Evolutionary conservation across 1,140 invertebrate species (phyloP).

Genomic region (Megathymus violae): DNA sequence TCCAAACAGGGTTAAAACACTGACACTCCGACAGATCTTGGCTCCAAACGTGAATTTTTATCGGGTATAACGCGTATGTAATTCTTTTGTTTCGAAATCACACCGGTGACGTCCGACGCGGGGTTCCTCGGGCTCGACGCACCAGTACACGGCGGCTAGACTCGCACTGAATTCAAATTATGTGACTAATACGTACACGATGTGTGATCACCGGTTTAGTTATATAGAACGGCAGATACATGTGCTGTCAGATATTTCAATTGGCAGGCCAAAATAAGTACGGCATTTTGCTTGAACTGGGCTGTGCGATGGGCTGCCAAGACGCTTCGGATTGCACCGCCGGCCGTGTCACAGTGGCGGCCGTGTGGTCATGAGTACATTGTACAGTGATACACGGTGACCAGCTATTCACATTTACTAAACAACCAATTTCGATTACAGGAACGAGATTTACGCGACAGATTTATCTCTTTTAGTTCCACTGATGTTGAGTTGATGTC

Average conservation of each 20-base stretch:
- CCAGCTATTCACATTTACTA: conserved; percentile 30
- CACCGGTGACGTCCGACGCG: conserved; percentile 24
- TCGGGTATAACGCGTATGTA: conserved; percentile 17
- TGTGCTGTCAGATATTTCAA: conserved; percentile 71
- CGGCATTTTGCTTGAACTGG: conserved; percentile 81
- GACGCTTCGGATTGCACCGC: conserved; percentile 69
- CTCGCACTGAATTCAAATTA: conserved; percentile 26
- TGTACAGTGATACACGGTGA: too few species aligned
- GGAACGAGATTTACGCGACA: background rate
- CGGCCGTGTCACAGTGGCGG: conserved; percentile 55
- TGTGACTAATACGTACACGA: conserved; percentile 27
- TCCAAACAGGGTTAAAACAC: conserved; percentile 43
- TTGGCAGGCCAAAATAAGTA: conserved; percentile 83
- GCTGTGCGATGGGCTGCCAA: conserved; percentile 64
- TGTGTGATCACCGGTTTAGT: conserved; percentile 30
- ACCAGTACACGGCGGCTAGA: conserved; percentile 19
- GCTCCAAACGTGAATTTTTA: conserved; percentile 7
- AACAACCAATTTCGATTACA: conserved; percentile 5
- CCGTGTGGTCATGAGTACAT: too few species aligned
- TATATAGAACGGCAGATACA: conserved; percentile 52
- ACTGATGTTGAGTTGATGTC: background rate
- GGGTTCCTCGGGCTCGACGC: too few species aligned
- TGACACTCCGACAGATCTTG: conserved; percentile 36
- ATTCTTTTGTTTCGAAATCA: conserved; percentile 35
- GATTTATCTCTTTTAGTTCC: background rate